Conservation (phyloP, 30 jellyfish, hydroid and myxozoan species). For the Chrysaora quinquecirrha region DNA sequence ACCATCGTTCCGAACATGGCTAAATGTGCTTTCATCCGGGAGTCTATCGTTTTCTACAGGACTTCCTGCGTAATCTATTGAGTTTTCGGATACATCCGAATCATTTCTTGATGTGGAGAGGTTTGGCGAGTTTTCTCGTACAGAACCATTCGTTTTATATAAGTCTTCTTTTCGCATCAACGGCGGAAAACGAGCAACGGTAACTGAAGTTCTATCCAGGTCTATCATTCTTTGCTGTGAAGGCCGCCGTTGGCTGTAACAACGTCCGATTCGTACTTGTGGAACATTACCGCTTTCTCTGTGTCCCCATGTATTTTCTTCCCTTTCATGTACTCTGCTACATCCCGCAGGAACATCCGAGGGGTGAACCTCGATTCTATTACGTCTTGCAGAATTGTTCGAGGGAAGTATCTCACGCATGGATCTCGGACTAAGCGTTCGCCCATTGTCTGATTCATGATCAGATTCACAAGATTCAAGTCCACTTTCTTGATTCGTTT, state of each 20-base stretch:
- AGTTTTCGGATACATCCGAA: background rate
- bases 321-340: constrained; percentile 38
- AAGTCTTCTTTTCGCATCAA: constrained; percentile 15
- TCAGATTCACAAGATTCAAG: constrained; percentile 52
- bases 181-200: constrained; percentile 43
- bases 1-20: background rate
- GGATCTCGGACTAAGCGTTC: constrained; percentile 8
- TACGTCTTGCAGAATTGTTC: background rate
- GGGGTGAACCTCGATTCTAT: background rate
- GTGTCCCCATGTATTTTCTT: background rate
- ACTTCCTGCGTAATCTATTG: background rate
- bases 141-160: background rate
- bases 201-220: constrained; percentile 58
- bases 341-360: background rate
- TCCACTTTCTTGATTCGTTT: constrained; percentile 49
- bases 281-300: background rate
- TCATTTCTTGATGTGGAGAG: background rate
- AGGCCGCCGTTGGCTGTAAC: constrained; percentile 56
- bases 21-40: background rate
- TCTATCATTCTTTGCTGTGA: constrained; percentile 55
- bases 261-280: constrained; percentile 54
- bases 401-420: constrained; percentile 69
- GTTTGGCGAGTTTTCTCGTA: background rate
- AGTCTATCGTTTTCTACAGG: background rate
- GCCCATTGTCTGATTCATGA: constrained; percentile 24